Evolutionary conservation across 2,888 invertebrate species (phyloP), one percentile per base, ranked within the genome.

Genomic region (Eupithecia dodoneata): DNA sequence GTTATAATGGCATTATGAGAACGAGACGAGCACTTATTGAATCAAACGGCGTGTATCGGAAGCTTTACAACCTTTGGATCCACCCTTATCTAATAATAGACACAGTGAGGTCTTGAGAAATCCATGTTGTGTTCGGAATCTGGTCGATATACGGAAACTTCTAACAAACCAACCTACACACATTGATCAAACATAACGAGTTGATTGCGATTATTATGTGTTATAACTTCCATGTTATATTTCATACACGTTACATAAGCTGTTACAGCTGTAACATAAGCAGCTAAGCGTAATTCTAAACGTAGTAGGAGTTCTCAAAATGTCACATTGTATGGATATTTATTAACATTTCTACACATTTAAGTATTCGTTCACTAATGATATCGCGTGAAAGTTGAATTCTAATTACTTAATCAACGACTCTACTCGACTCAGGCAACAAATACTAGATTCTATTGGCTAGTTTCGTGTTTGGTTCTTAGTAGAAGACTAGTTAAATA

Each of bases 41-140:
- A 55, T 72, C 47, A 18, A 55, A 15, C 74, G 41, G 49, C 67
- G 44, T 72, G 70, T 72, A 52, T 18, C 47, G 74, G 10, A 63
- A 63, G 18, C 73, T 72, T 72, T 73, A 65, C 75, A 78, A 78
- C 71, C 71, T 73, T 67, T 73, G 73, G 63, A 72, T 52, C 73
- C 70, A 78, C 71, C 78, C 75, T 72, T 73, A 76, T 74, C 78
- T 78, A 78, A 74, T 72, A 78, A 72, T 76, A 76, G 49, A 75
- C 71, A 71, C 47, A 63, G 71, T 67, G 73, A 75, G 45, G 70
- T 63, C 65, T 70, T 49, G 6, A 73, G 65, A 75, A 75, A 75
- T 72, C 67, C 59, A 67, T 66, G 72, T 55, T 30, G 63, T 55
- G 74, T 65, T 41, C n/a, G 6, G 30, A 75, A 66, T 74, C 59